Evolutionary conservation across 1,140 invertebrate species (phyloP).

Genomic region (Bombus waltoni): DNA sequence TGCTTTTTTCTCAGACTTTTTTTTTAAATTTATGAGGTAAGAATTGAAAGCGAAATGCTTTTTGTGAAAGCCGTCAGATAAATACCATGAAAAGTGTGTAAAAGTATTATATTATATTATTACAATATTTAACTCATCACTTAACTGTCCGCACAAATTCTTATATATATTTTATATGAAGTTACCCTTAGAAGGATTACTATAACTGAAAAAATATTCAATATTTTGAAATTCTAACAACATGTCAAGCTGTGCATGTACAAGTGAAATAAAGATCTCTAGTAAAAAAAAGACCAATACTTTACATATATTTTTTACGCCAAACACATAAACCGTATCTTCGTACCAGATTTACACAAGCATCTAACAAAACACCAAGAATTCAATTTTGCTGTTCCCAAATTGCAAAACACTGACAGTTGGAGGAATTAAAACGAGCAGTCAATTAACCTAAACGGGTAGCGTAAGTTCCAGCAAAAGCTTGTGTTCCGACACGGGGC

Average conservation of each 20-base stretch:
- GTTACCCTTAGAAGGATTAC: too few species aligned
- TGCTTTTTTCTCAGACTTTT: conserved; percentile 11
- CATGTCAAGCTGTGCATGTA: too few species aligned
- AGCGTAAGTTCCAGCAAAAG: background rate
- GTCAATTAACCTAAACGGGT: conserved; percentile 27
- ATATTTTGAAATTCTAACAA: too few species aligned
- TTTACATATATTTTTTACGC: too few species aligned
- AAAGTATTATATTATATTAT: background rate
- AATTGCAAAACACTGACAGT: background rate
- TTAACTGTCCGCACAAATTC: too few species aligned
- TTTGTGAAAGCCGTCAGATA: background rate
- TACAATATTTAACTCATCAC: too few species aligned
- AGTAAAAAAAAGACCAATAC: too few species aligned
- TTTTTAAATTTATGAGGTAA: conserved; percentile 43
- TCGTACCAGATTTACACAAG: background rate
- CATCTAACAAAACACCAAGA: background rate
- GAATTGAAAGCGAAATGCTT: conserved; percentile 34
- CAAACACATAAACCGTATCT: background rate
- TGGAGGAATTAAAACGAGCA: conserved; percentile 23
- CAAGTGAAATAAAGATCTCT: too few species aligned
- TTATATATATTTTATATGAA: too few species aligned
- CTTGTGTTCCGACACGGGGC: conserved; percentile 40
- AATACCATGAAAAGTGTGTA: too few species aligned
- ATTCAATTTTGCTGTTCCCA: background rate
- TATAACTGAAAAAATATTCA: too few species aligned